These are phyloP conservation scores for Athrips mouffetella DNA, from an alignment of 2,888 invertebrate species.

Conservation along the genomic window DNA sequence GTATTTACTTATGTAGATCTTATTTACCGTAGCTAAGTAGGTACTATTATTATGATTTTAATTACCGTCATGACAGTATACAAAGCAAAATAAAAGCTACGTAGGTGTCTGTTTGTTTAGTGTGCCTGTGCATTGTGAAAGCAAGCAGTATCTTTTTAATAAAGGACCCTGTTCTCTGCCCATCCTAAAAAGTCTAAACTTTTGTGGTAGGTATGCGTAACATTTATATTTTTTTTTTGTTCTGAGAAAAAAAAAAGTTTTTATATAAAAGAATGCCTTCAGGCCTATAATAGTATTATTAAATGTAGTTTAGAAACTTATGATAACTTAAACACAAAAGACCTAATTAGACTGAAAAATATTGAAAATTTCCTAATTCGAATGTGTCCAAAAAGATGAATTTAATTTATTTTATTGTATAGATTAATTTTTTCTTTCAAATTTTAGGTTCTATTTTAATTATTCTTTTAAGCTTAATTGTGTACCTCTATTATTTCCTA, in stretches of 20 bases:
- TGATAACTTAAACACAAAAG: constrained; percentile 2
- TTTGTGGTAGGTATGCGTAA: too few relatives aligned
- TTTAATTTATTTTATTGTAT: constrained; percentile 1
- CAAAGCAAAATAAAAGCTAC: neutral
- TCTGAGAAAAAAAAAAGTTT: too few relatives aligned
- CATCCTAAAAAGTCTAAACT: too few relatives aligned
- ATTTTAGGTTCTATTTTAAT: too few relatives aligned
- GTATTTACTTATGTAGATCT: constrained; percentile 26
- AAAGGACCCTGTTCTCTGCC: too few relatives aligned
- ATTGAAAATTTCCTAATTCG: constrained; percentile 12
- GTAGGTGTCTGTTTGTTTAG: too few relatives aligned
- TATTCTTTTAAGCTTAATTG: constrained; percentile 25
- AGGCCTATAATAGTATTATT: too few relatives aligned
- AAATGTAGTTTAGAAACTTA: neutral
- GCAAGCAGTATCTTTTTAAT: too few relatives aligned
- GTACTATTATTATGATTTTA: constrained; percentile 20
- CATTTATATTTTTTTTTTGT: too few relatives aligned
- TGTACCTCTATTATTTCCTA: constrained; percentile 37
- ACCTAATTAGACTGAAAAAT: constrained; percentile 18
- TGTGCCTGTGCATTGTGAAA: too few relatives aligned
- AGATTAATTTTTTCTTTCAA: constrained; percentile 17
- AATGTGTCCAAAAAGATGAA: constrained; percentile 14
- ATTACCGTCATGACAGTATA: constrained; percentile 48
- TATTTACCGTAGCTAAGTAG: neutral
- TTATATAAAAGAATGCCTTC: too few relatives aligned